Evolutionary conservation across 2,797 vertebrate genomes (phyloP), one percentile per base, ranked within the genome.

Genomic region (Hephaestus fuliginosus): DNA sequence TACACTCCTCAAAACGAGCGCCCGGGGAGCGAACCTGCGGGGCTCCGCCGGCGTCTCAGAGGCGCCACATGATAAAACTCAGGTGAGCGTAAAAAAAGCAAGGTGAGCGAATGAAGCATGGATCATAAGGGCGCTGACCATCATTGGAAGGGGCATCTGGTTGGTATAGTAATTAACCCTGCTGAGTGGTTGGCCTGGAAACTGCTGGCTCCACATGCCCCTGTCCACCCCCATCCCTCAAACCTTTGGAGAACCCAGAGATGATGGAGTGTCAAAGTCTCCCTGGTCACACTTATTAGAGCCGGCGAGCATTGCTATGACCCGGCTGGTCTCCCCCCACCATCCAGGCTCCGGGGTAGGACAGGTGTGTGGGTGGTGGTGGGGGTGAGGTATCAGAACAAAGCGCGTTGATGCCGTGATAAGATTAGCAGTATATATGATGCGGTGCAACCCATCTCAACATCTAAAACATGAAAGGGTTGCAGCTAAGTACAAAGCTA

Each of bases 81-180:
- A 87, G 88, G 86, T 88, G 86, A 81, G 81, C 66, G 80, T 82
- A 74, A 89, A 86, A 86, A 86, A 85, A 51, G 76, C 76, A 79
- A 88, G 82, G 83, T 86, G 83, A 90, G 84, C 36, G 84, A 88
- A 82, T 84, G 85, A 90, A 75, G 72, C 65, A n/a, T 46, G 85
- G 82, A 77, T 83, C 78, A 74, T 53, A 66, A 78, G 81, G 88
- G 80, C 78, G 72, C 22, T 78, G 84, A 85, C 86, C 84, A 89
- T 80, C 80, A 83, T 70, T 74, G 84, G 83, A 77, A 78, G 83
- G 86, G 81, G 76, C 84, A 72, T 76, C 83, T 82, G 83, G 83
- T 82, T 83, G 85, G 89, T 90, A 81, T 63, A 91, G 91, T 91
- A 90, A 94, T 93, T 93, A 95, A 93, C 93, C 90, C 85, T 84